Evolutionary conservation across 2,113 vertebrate genomes (phyloP).

Genomic region (Muntiacus muntjak): DNA sequence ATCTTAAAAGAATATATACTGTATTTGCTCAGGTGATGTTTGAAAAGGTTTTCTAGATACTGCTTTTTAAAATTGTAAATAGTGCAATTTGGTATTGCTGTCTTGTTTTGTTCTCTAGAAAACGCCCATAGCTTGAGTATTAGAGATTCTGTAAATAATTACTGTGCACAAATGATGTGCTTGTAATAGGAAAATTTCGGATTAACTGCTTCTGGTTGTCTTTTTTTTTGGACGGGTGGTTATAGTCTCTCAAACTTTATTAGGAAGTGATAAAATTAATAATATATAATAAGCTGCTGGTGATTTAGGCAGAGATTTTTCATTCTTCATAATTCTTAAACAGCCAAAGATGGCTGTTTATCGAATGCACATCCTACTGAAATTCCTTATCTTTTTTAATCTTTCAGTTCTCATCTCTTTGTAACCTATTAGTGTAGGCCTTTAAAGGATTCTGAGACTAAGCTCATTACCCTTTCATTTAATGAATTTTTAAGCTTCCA

Average conservation of each 20-base stretch:
- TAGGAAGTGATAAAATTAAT: not conserved
- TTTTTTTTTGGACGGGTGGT: not conserved
- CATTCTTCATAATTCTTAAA: not conserved
- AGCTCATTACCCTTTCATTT: not conserved
- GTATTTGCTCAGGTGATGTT: not conserved
- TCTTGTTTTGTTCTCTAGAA: not conserved
- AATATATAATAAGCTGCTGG: not conserved
- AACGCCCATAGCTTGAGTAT: not conserved
- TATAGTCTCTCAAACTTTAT: constrained; percentile 27
- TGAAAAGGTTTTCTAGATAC: not conserved
- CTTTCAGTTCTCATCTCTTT: not conserved
- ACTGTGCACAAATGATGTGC: not conserved
- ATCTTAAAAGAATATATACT: not conserved
- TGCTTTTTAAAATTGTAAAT: not conserved
- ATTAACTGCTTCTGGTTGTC: not conserved
- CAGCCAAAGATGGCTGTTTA: not conserved
- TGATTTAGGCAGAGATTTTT: not conserved
- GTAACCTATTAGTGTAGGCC: not conserved
- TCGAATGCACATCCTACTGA: not conserved
- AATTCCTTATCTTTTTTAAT: not conserved
- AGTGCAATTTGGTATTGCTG: not conserved
- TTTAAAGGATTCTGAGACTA: not conserved
- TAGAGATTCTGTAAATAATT: not conserved
- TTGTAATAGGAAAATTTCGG: not conserved
- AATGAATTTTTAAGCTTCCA: not conserved